Evolutionary conservation across 2,797 vertebrate genomes (phyloP).

Genomic region (Okamejei kenojei): DNA sequence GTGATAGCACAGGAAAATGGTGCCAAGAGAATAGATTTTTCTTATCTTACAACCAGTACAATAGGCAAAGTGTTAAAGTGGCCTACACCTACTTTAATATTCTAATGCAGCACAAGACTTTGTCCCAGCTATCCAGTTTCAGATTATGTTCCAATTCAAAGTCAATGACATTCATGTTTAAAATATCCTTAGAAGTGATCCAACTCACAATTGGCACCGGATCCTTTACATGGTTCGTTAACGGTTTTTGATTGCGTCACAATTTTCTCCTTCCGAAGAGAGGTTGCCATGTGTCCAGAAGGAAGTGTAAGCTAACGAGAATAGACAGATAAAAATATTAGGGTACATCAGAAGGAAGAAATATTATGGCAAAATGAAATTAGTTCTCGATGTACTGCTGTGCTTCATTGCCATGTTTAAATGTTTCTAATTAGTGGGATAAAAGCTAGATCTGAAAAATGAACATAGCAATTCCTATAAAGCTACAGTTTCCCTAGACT

Average conservation of each 20-base stretch:
- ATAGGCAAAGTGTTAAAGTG: too few species aligned
- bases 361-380: neutral
- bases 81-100: too few species aligned
- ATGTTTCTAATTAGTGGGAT: too few species aligned
- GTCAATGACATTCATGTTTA: neutral
- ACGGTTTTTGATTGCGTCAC: constrained; percentile 78
- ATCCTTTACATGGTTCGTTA: too few species aligned
- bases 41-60: too few species aligned
- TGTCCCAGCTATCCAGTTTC: neutral
- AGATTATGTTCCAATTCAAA: neutral
- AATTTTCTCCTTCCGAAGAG: constrained; percentile 68
- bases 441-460: neutral
- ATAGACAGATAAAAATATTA: neutral
- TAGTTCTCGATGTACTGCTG: neutral
- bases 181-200: neutral
- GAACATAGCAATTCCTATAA: neutral
- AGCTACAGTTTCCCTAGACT: neutral
- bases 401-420: neutral
- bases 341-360: neutral
- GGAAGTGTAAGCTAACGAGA: neutral
- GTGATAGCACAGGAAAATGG: too few species aligned
- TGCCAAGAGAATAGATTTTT: too few species aligned
- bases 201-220: constrained; percentile 17
- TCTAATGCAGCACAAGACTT: neutral
- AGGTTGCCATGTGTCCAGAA: constrained; percentile 52